A percentile compares a stretch with the other conserved stretches of the same genome.
These are phyloP conservation scores for Pipistrellus pipistrellus DNA, from an alignment of 2,797 vertebrate genomes.

Conservation along the genomic window DNA sequence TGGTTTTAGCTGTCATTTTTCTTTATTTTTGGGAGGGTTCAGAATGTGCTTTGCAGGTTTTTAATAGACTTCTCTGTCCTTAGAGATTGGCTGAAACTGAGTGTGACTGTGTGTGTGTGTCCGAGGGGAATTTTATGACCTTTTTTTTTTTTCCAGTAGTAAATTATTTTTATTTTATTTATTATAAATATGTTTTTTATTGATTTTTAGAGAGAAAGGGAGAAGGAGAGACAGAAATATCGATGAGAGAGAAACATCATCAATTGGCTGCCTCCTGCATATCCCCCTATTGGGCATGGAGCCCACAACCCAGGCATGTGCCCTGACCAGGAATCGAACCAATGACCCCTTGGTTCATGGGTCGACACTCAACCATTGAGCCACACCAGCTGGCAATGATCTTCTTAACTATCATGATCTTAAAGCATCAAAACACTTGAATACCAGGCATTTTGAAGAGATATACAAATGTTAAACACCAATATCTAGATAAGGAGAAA, in stretches of 20 bases:
- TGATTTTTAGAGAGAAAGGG: no score
- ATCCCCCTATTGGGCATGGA: no score
- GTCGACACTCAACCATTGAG: no score
- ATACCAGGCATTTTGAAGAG: conserved; percentile 16
- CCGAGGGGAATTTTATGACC: neutral
- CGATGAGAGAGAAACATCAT: no score
- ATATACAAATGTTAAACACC: neutral
- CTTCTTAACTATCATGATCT: neutral
- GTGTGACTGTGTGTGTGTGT: neutral
- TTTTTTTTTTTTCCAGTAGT: no score
- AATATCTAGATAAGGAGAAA: neutral
- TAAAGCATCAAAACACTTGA: neutral
- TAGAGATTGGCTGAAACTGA: neutral
- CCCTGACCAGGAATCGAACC: no score
- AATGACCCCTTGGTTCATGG: no score
- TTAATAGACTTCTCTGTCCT: conserved; percentile 30
- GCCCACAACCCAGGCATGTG: no score
- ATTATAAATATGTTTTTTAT: no score
- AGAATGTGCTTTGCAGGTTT: neutral
- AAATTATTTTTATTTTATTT: no score
- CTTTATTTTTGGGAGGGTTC: conserved; percentile 19
- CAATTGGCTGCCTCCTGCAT: no score
- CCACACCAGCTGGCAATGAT: neutral
- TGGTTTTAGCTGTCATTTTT: conserved; percentile 35
- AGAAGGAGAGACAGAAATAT: no score